Conservation (phyloP, 2,888 invertebrate species). For the Pharmacophagus antenor region DNA sequence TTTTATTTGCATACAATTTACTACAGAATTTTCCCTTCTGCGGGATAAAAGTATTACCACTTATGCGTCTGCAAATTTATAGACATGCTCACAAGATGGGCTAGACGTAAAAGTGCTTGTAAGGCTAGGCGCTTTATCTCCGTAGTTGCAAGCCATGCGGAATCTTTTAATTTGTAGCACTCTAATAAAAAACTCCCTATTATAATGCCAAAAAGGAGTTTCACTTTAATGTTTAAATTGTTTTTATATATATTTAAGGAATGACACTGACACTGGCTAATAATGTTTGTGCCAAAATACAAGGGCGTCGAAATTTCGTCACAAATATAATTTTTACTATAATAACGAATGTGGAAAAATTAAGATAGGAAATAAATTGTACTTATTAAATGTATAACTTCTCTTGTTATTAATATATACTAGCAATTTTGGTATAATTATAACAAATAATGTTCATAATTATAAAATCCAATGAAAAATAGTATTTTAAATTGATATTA, state of each 20-base stretch:
- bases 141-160: conserved; percentile 20
- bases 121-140: conserved; percentile 26
- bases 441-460: no score
- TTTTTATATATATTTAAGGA: not conserved
- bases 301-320: not conserved
- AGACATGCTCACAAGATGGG: conserved; percentile 21
- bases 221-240: not conserved
- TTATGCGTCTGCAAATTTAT: conserved; percentile 29
- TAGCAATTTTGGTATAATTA: no score
- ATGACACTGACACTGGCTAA: not conserved
- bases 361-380: no score
- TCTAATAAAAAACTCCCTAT: conserved; percentile 21
- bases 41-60: conserved; percentile 19
- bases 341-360: not conserved
- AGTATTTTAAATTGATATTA: no score
- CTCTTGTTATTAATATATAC: no score
- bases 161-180: conserved; percentile 18
- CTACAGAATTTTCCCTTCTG: conserved; percentile 9
- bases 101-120: conserved; percentile 23
- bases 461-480: no score
- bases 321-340: not conserved
- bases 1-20: conserved; percentile 5
- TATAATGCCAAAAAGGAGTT: conserved; percentile 14
- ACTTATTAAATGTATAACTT: no score
- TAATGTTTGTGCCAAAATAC: not conserved